Conservation (phyloP, 1,140 invertebrate species). For the Bombus confusus region DNA sequence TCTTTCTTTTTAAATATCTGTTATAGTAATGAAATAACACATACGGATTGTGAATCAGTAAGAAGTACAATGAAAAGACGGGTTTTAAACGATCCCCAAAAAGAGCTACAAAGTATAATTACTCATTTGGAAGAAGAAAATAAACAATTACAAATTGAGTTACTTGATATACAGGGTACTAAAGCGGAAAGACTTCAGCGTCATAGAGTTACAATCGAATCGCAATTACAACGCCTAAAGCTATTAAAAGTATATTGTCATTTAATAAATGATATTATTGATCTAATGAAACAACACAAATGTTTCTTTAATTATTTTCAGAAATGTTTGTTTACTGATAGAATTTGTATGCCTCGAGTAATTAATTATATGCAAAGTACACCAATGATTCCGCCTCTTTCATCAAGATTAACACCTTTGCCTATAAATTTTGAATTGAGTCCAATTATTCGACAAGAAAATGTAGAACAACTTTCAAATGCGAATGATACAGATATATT, state of each 20-base stretch:
- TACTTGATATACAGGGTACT: constrained; percentile 76
- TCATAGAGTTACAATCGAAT: constrained; percentile 80
- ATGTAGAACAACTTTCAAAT: constrained; percentile 59
- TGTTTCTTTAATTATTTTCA: constrained; percentile 57
- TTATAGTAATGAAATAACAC: constrained; percentile 70
- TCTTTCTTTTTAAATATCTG: constrained; percentile 8
- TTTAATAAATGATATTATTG: not conserved
- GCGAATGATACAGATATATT: constrained; percentile 38
- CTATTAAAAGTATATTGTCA: constrained; percentile 77
- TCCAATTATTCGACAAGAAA: constrained; percentile 77
- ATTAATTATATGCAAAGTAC: constrained; percentile 79
- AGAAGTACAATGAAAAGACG: constrained; percentile 75
- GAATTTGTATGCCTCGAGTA: constrained; percentile 58
- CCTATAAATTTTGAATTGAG: constrained; percentile 80
- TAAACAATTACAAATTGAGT: constrained; percentile 78
- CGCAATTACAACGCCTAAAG: constrained; percentile 82
- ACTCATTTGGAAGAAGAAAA: constrained; percentile 83
- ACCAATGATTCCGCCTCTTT: constrained; percentile 75
- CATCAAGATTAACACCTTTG: constrained; percentile 73
- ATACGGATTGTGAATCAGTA: constrained; percentile 70
- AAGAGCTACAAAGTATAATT: constrained; percentile 84
- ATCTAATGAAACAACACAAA: constrained; percentile 17
- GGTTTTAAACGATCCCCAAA: constrained; percentile 78
- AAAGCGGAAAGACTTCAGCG: constrained; percentile 76
- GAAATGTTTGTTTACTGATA: constrained; percentile 78